Conservation (phyloP, 2,113 vertebrate genomes). For the Ptilonorhynchus violaceus region DNA sequence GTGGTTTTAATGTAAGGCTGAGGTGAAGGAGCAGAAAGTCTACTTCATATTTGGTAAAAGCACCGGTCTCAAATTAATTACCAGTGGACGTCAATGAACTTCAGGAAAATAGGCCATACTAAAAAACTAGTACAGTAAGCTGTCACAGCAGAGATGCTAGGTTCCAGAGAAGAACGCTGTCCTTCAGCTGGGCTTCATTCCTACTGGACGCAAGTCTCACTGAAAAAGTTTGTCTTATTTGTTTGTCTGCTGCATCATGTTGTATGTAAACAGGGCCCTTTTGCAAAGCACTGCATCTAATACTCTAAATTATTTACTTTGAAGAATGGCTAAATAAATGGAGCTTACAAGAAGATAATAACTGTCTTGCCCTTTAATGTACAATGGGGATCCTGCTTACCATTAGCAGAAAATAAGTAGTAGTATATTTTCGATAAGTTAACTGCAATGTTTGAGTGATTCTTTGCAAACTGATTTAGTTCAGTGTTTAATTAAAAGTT, state of each 20-base stretch:
- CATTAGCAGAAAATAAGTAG: background rate
- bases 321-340: background rate
- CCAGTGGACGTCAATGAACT: background rate
- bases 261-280: background rate
- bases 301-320: background rate
- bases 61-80: background rate
- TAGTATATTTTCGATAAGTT: background rate
- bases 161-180: background rate
- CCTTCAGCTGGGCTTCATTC: background rate
- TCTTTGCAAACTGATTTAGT: background rate
- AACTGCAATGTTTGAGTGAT: background rate
- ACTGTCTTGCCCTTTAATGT: background rate
- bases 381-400: background rate
- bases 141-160: background rate
- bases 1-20: background rate
- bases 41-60: background rate
- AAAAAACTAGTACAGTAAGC: background rate
- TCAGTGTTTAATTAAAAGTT: background rate
- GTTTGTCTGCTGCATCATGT: background rate
- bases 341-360: background rate
- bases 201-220: background rate
- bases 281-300: background rate
- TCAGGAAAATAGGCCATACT: background rate
- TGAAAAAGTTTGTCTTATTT: background rate
- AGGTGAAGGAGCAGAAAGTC: background rate